Conservation (phyloP, 2,113 vertebrate genomes). For the Leucoraja erinaceus region DNA sequence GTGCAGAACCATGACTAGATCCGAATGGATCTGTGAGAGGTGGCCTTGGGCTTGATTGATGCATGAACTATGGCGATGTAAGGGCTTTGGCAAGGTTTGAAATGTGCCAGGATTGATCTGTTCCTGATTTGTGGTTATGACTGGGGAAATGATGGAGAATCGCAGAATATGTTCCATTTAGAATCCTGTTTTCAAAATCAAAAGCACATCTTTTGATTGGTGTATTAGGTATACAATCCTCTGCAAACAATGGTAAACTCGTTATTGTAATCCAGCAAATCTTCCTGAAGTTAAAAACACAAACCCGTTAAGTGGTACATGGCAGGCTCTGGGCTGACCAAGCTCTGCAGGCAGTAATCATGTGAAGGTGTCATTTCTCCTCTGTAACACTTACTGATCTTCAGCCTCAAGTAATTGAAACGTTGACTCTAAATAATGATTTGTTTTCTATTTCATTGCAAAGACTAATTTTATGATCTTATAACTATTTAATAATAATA, state of each 20-base stretch:
- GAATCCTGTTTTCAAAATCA: background rate
- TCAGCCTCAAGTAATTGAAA: background rate
- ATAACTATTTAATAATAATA: background rate
- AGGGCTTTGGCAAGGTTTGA: too few relatives aligned
- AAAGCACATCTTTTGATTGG: background rate
- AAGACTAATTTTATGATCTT: background rate
- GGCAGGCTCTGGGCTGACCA: background rate
- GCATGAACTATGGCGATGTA: too few relatives aligned
- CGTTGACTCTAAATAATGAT: background rate
- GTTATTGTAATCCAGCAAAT: too few relatives aligned
- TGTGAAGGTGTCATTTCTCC: background rate
- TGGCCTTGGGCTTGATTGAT: too few relatives aligned
- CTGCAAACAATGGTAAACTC: background rate
- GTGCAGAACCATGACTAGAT: too few relatives aligned
- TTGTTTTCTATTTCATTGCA: background rate
- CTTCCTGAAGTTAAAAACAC: too few relatives aligned
- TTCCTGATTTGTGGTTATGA: too few relatives aligned
- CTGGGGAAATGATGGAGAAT: background rate
- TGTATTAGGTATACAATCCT: background rate
- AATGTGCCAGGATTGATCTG: too few relatives aligned
- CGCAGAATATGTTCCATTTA: background rate
- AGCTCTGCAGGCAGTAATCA: background rate
- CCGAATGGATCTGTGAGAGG: too few relatives aligned
- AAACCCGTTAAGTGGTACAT: background rate
- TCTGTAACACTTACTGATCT: background rate